These are phyloP conservation scores for Trichechus manatus DNA, from an alignment of 2,113 vertebrate species.

Conservation along the genomic window DNA sequence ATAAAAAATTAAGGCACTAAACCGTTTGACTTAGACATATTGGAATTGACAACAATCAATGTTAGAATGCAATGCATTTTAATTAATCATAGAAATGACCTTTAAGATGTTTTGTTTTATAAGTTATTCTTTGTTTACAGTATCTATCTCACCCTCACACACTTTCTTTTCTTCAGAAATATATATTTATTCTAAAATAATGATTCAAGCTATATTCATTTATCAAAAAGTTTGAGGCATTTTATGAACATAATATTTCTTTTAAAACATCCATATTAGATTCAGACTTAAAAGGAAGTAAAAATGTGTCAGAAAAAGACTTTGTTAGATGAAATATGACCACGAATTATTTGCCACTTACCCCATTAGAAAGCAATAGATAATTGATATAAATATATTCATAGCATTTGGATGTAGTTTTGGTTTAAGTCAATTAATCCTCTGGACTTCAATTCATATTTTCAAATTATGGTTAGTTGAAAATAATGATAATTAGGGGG, in stretches of 20 bases:
- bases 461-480: background rate
- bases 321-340: background rate
- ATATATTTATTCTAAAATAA: constrained; percentile 43
- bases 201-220: background rate
- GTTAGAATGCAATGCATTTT: constrained; percentile 66
- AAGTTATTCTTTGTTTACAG: background rate
- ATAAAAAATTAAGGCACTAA: constrained; percentile 32
- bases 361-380: background rate
- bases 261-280: background rate
- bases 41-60: constrained; percentile 59
- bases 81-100: constrained; percentile 51
- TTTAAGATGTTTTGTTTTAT: constrained; percentile 26
- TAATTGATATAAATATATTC: background rate
- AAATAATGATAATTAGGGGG: background rate
- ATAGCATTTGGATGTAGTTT: background rate
- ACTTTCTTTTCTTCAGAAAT: background rate
- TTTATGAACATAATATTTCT: background rate
- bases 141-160: background rate
- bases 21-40: constrained; percentile 62
- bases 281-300: background rate
- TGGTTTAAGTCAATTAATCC: background rate
- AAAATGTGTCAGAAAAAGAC: background rate
- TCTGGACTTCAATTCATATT: background rate
- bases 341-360: background rate
- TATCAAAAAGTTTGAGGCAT: background rate